A percentile compares a stretch with the other conserved stretches of the same genome.
Evolutionary conservation across 2,888 invertebrate species (phyloP).

Genomic region (Acanthosoma haemorrhoidale): DNA sequence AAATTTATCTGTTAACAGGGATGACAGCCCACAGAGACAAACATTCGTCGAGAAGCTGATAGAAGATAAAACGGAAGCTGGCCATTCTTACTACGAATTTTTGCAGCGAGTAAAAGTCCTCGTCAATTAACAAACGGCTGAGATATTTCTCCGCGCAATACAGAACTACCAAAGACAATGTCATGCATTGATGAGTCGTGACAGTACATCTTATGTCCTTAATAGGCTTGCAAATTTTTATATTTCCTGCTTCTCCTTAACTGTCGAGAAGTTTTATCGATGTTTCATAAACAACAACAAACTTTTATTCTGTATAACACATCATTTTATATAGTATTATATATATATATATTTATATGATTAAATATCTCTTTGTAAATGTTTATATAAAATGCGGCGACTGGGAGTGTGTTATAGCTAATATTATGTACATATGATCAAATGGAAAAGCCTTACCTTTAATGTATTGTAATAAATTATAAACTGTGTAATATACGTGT

Average conservation of each 20-base stretch:
- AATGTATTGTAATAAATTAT: constrained; percentile 6
- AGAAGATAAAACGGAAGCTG: constrained; percentile 90
- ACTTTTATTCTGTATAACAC: constrained; percentile 24
- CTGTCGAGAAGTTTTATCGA: constrained; percentile 1
- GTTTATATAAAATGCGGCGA: constrained; percentile 4
- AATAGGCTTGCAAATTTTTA: constrained; percentile 15
- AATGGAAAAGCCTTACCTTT: neutral
- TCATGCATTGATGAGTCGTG: neutral
- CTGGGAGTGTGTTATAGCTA: constrained; percentile 3
- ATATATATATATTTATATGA: constrained; percentile 24
- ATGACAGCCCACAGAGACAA: constrained; percentile 78
- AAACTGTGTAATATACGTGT: neutral
- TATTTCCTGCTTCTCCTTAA: neutral
- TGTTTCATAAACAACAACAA: constrained; percentile 11
- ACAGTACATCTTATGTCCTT: constrained; percentile 2
- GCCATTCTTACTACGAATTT: constrained; percentile 96
- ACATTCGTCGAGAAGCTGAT: constrained; percentile 82
- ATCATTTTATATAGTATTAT: constrained; percentile 29
- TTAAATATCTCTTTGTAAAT: constrained; percentile 14
- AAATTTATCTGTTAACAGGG: constrained; percentile 56
- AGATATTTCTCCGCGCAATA: neutral
- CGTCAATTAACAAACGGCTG: constrained; percentile 69
- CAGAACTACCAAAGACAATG: constrained; percentile 20
- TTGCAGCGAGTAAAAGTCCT: constrained; percentile 88
- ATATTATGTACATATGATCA: constrained; percentile 22